Evolutionary conservation across 2,797 vertebrate species (phyloP), one percentile per base, ranked within the genome.

Genomic region (Delichon dasypus): DNA sequence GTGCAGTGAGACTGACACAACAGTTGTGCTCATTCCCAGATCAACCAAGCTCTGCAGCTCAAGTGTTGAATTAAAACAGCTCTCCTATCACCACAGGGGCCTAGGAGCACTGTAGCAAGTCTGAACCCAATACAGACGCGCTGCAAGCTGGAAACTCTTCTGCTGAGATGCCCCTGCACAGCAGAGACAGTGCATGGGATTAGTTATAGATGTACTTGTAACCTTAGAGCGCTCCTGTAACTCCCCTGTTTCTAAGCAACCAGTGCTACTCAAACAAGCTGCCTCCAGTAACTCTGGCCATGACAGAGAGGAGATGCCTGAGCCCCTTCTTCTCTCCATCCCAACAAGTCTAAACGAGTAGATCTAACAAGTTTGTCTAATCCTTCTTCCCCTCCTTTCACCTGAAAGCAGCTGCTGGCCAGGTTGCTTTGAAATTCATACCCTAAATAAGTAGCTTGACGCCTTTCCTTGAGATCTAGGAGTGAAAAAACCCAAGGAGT

Each of bases 181-280:
- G 95, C 98, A 95, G 97, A 98, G 97, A 93, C 88, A 98, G 88
- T 60, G 90, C 60, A 91, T 19, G 84, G 96, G 95, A 98, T 98
- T 95, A 98, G 98, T 97, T 98, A 96, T 96, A 97, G 97, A 97
- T 96, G 94, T 95, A 94, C 96, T 90, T 95, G 94, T 70, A 97
- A 98, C 95, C 95, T 79, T 93, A 97, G 96, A 95, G 95, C 51
- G 58, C 73, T 96, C 51, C 85, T 75, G 95, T 65, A 86, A 78
- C 89, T 94, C 89, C 83, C 84, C 65, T 92, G 97, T 96, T 98
- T 94, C 98, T 93, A 97, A 95, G 97, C 93, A 97, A 97, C 95
- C n/a, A 66, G 75, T 62, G 85, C 93, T 86, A 93, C 82, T 97
- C 89, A 88, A 96, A 97, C 80, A 88, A 85, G 81, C 89, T 81